phyloP scores from a whole-genome alignment of 2,113 vertebrate species.

The Ailuropoda melanoleuca region DNA sequence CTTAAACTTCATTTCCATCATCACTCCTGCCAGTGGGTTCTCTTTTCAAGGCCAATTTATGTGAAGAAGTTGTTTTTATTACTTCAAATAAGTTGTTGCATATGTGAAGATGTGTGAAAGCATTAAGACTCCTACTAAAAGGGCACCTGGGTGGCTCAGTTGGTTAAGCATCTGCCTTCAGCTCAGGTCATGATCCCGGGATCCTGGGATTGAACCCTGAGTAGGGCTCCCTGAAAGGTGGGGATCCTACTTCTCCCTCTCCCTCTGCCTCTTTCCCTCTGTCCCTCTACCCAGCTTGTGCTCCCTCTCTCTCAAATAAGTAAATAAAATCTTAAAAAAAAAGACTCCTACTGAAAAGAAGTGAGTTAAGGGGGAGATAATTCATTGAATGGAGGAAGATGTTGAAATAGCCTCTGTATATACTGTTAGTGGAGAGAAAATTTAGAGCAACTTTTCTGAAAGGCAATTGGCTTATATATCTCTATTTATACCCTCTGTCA shows the following conservation, averaged over 20 bases:
- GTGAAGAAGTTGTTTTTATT: slow-evolving; percentile 18
- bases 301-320: background rate
- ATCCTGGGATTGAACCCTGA: too few species aligned
- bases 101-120: background rate
- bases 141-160: background rate
- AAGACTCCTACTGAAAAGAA: background rate
- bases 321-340: background rate
- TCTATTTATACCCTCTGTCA: background rate
- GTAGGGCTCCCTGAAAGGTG: background rate
- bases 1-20: background rate
- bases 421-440: background rate
- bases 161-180: too few species aligned
- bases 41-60: slow-evolving; percentile 22
- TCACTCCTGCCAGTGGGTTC: background rate
- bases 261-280: background rate
- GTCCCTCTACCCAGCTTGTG: background rate
- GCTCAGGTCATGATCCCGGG: too few species aligned
- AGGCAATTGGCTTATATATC: background rate
- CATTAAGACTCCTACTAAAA: background rate
- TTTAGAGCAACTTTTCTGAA: background rate
- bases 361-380: background rate
- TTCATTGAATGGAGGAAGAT: background rate
- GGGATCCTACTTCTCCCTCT: background rate
- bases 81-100: background rate
- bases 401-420: background rate